Percentiles rank a stretch among this genome's conserved stretches.
phyloP scores from a whole-genome alignment of 2,888 invertebrate species.

The Galeopsomyia nigrocyanea region DNA sequence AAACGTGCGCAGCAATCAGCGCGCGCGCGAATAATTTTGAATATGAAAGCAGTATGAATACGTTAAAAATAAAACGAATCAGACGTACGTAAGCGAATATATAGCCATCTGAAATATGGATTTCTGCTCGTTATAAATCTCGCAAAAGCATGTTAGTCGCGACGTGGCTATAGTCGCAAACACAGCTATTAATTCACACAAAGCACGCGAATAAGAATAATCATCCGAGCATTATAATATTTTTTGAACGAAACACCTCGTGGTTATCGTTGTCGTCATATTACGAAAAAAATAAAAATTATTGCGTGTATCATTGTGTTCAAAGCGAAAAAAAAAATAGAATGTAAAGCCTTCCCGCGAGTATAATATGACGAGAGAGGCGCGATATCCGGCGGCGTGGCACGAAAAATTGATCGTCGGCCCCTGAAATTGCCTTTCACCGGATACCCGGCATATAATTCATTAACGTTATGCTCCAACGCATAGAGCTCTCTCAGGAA shows the following conservation, averaged over 20 bases:
- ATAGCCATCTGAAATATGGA: slow-evolving; percentile 19
- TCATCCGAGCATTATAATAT: slow-evolving; percentile 25
- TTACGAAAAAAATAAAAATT: too few relatives aligned
- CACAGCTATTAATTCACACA: slow-evolving; percentile 26
- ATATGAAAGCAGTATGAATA: slow-evolving; percentile 11
- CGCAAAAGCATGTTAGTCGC: neutral
- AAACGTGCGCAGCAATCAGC: too few relatives aligned
- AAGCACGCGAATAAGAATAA: slow-evolving; percentile 22
- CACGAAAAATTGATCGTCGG: slow-evolving; percentile 41
- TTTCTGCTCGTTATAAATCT: slow-evolving; percentile 34
- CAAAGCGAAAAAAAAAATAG: too few relatives aligned
- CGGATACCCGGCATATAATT: slow-evolving; percentile 52
- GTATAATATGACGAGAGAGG: slow-evolving; percentile 3
- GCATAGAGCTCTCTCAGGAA: slow-evolving; percentile 45
- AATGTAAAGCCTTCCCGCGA: neutral
- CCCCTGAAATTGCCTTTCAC: slow-evolving; percentile 46
- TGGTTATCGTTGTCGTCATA: too few relatives aligned
- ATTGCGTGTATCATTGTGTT: too few relatives aligned
- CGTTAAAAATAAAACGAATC: slow-evolving; percentile 26
- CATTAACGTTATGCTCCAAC: slow-evolving; percentile 59
- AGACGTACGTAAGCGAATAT: neutral
- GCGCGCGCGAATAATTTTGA: slow-evolving; percentile 8
- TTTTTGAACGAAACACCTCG: neutral
- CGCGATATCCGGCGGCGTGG: slow-evolving; percentile 15
- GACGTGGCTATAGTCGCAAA: slow-evolving; percentile 26